A percentile compares a stretch with the other conserved stretches of the same genome.
Evolutionary conservation across 2,888 invertebrate genomes (phyloP).

Genomic region (Heterodera filipjevi): DNA sequence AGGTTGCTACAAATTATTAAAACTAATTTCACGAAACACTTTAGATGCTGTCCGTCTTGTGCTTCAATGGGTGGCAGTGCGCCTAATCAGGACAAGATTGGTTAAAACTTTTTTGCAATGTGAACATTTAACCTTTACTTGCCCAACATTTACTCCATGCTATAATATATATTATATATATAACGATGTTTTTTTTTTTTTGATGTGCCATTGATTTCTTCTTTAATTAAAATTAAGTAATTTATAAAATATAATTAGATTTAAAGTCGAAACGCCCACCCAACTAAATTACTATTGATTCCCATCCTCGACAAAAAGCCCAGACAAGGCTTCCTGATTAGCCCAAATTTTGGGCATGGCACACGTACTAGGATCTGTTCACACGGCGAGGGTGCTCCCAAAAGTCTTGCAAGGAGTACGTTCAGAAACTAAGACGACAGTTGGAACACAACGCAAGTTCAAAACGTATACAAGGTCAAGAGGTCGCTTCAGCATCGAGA

Average conservation of each 20-base stretch:
- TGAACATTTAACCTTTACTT: background rate
- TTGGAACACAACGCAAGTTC: background rate
- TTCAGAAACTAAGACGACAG: background rate
- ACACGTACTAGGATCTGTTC: too few species aligned
- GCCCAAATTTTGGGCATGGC: background rate
- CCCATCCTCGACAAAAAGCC: background rate
- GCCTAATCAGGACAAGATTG: background rate
- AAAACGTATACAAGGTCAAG: background rate
- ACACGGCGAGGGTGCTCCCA: too few species aligned
- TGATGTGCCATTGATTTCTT: background rate
- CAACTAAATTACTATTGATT: background rate
- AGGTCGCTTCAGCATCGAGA: background rate
- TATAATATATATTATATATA: too few species aligned
- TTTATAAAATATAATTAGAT: background rate
- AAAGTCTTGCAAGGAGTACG: background rate
- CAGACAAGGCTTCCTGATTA: too few species aligned
- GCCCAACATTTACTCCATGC: background rate
- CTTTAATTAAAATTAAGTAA: background rate
- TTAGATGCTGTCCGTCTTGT: slow-evolving; percentile 2
- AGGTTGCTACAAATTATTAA: background rate
- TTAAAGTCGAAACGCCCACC: background rate
- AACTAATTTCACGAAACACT: background rate
- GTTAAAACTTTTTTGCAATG: background rate
- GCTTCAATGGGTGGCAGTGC: background rate
- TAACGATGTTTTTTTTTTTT: background rate